Conservation (phyloP, 2,888 invertebrate species). For the Achlya flavicornis region DNA sequence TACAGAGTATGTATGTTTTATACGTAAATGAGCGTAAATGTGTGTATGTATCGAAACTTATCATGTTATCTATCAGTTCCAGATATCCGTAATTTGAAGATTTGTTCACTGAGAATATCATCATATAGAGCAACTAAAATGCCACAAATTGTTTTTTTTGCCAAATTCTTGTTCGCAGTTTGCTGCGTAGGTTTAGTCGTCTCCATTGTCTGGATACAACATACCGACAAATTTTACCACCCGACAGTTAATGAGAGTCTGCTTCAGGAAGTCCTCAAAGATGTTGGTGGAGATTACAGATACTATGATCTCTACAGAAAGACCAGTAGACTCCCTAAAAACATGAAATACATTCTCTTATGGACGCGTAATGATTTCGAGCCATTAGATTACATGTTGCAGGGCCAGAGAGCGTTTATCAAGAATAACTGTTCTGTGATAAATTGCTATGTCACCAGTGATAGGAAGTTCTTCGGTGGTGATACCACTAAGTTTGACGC, state of each 20-base stretch:
- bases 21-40: too few species aligned
- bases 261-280: constrained; percentile 58
- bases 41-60: too few species aligned
- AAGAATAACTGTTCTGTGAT: constrained; percentile 61
- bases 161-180: constrained; percentile 48
- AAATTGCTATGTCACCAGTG: constrained; percentile 65
- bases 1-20: too few species aligned
- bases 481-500: constrained; percentile 63
- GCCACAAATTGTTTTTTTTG: constrained; percentile 30
- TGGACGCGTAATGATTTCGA: constrained; percentile 60
- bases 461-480: constrained; percentile 51
- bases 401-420: constrained; percentile 63
- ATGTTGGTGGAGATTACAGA: constrained; percentile 58
- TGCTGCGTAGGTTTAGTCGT: constrained; percentile 49
- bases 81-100: constrained; percentile 20
- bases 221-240: constrained; percentile 33
- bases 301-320: constrained; percentile 65
- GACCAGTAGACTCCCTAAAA: constrained; percentile 47
- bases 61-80: constrained; percentile 19
- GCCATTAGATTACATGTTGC: constrained; percentile 57
- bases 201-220: constrained; percentile 55
- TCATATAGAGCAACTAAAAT: constrained; percentile 51
- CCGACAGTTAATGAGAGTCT: constrained; percentile 37
- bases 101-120: constrained; percentile 6
- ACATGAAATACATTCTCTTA: constrained; percentile 64